These are phyloP conservation scores for Copidosoma aretas DNA, from an alignment of 2,888 invertebrate genomes.

Conservation along the genomic window DNA sequence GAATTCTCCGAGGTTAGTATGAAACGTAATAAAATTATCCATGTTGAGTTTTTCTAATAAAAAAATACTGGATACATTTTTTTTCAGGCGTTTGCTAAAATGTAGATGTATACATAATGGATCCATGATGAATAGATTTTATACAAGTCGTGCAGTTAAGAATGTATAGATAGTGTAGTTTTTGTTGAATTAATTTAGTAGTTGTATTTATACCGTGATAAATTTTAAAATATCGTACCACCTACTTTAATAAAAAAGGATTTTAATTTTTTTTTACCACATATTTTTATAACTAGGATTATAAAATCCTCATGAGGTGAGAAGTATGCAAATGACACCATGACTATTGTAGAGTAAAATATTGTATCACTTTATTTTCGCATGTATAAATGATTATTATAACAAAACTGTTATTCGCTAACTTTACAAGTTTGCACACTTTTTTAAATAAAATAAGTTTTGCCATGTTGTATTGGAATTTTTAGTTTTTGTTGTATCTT, in stretches of 20 bases:
- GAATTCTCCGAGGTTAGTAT: constrained; percentile 51
- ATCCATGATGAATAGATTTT: constrained; percentile 12
- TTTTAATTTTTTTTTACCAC: constrained; percentile 28
- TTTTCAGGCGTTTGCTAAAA: constrained; percentile 40
- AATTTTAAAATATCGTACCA: not conserved
- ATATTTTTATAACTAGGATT: not conserved
- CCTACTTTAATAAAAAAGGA: constrained; percentile 28
- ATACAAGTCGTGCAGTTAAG: not conserved
- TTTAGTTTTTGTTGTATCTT: not conserved
- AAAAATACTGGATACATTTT: constrained; percentile 5
- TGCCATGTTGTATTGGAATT: constrained; percentile 8
- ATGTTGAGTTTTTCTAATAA: constrained; percentile 6
- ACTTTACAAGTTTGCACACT: constrained; percentile 34
- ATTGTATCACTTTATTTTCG: constrained; percentile 52
- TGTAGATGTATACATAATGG: constrained; percentile 12
- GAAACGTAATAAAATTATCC: not conserved
- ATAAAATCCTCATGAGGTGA: constrained; percentile 1
- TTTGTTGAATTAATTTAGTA: constrained; percentile 7
- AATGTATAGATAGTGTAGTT: constrained; percentile 25
- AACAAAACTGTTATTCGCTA: constrained; percentile 43
- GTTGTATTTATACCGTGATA: constrained; percentile 14
- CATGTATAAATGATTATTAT: constrained; percentile 52
- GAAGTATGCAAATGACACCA: constrained; percentile 23
- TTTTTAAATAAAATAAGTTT: constrained; percentile 32
- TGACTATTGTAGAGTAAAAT: constrained; percentile 51